Conservation (phyloP, 2,113 vertebrate genomes). For the Passer montanus region DNA sequence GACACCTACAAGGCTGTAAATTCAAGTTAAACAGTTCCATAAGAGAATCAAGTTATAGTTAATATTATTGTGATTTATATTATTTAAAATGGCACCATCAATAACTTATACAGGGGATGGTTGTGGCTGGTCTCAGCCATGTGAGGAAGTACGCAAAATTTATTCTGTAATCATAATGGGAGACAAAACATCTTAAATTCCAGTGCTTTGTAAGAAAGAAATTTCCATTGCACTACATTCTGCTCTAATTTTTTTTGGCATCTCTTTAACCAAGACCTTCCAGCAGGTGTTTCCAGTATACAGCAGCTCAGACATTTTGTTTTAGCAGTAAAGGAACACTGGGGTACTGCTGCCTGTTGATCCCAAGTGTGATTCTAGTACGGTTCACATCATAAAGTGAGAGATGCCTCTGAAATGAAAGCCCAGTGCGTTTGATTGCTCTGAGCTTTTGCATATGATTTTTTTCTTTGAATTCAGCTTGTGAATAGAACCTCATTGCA, state of each 20-base stretch:
- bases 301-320: not conserved
- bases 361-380: not conserved
- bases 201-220: not conserved
- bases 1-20: not conserved
- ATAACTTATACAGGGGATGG: not conserved
- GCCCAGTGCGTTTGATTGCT: not conserved
- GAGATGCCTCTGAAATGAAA: not conserved
- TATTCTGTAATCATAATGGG: not conserved
- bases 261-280: not conserved
- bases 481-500: not conserved
- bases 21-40: not conserved
- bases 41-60: not conserved
- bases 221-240: not conserved
- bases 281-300: not conserved
- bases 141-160: not conserved
- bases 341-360: not conserved
- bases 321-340: not conserved
- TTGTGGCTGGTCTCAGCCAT: not conserved
- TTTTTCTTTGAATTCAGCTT: not conserved
- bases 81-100: not conserved
- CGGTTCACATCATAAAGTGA: fast-evolving
- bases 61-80: not conserved
- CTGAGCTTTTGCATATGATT: not conserved
- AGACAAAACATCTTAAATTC: not conserved
- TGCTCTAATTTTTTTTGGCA: not conserved